phyloP scores from a whole-genome alignment of 2,888 invertebrate species.

The Sinopyrophorus schimmeli region DNA sequence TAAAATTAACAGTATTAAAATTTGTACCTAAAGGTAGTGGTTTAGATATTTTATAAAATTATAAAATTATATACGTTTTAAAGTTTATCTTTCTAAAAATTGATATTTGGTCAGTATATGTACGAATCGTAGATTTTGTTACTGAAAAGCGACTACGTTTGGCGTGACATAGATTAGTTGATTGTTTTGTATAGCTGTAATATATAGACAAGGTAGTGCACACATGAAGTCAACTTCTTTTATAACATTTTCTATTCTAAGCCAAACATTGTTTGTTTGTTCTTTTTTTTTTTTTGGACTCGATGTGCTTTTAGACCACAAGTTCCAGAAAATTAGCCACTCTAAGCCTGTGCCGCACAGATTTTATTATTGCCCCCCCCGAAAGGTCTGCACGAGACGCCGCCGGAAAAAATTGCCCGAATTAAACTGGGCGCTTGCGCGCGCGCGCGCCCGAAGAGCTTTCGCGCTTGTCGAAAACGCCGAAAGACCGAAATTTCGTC shows the following conservation, averaged over 20 bases:
- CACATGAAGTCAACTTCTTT: conserved; percentile 27
- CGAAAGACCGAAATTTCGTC: no score
- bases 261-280: neutral
- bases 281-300: conserved; percentile 6
- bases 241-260: neutral
- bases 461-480: no score
- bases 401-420: no score
- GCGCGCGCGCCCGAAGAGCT: no score
- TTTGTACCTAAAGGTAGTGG: conserved; percentile 56
- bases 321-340: no score
- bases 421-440: no score
- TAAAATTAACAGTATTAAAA: conserved; percentile 55
- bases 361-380: no score
- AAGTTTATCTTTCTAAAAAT: conserved; percentile 53
- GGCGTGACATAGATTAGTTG: conserved; percentile 51
- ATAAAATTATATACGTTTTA: conserved; percentile 50
- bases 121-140: conserved; percentile 52
- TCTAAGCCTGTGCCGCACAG: no score
- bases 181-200: conserved; percentile 44
- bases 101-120: conserved; percentile 50
- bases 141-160: conserved; percentile 46
- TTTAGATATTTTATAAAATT: conserved; percentile 55
- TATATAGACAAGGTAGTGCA: conserved; percentile 34
- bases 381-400: no score
- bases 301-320: no score